Evolutionary conservation across 2,113 vertebrate genomes (phyloP), one percentile per base, ranked within the genome.

Genomic region (Myxocyprinus asiaticus): DNA sequence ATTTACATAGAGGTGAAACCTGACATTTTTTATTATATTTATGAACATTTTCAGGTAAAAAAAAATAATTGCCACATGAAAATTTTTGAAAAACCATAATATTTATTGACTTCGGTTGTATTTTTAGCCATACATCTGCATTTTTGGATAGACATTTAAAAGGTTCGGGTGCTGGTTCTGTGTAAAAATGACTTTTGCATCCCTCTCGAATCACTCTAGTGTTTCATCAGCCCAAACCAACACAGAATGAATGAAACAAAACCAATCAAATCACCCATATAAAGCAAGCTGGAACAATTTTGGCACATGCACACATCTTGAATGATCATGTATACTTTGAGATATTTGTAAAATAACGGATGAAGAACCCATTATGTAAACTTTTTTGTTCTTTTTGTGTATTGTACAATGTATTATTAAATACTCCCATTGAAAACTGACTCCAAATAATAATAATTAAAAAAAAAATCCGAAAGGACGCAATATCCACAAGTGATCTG

Each of bases 111-210:
- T 94, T 81, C 50, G 88, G 59, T 79, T 84, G 81, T 22, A 86
- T 73, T 33, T 88, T 89, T 55, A 33, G 89, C 85, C 86, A 91
- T 92, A 94, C 91, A 93, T 88, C 89, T 91, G 87, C 88, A 92
- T 84, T 82, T 72, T 88, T 88, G 86, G 86, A 84, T 91, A 88
- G 88, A 91, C 86, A 91, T 83, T 86, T 85, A 88, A 87, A 80
- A 88, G 82, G 80, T 88, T 86, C 84, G 82, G 85, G 85, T 78
- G 86, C 69, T 75, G 76, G 84, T 33, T 33, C 22, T 33, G 22
- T 33, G 85, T 72, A 76, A 81, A 80, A 82, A 47, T 0, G 71
- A 85, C 75, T 67, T 22, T 73, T 84, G 47, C 69, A 83, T 22
- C 66, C 10, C 3, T 69, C 33, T 74, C 14, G 7, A 77, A 66